Evolutionary conservation across 2,888 invertebrate species (phyloP).

Genomic region (Drosophila incognita): DNA sequence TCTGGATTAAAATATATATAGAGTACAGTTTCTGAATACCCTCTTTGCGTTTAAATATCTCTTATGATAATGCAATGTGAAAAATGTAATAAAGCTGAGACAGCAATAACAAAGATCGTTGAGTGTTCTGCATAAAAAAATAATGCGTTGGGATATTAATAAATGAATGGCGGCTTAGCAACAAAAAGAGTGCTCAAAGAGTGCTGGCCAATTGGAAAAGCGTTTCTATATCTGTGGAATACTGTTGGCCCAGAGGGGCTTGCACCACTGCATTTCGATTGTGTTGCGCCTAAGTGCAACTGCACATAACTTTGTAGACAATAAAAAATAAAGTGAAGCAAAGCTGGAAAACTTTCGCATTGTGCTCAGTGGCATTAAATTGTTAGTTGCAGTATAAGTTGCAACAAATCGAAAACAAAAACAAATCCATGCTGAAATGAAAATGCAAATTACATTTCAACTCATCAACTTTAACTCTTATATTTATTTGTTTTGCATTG

Average conservation of each 20-base stretch:
- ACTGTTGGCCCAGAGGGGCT: neutral
- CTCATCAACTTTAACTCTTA: conserved; percentile 29
- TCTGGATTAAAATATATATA: neutral
- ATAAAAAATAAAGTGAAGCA: conserved; percentile 5
- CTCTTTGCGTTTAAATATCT: neutral
- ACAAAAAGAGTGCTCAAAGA: conserved; percentile 9
- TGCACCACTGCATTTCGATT: neutral
- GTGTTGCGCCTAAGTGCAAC: conserved; percentile 19
- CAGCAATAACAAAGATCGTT: neutral
- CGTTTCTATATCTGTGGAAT: neutral
- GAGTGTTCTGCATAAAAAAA: neutral
- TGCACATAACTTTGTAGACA: conserved; percentile 12
- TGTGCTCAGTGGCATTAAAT: conserved; percentile 8
- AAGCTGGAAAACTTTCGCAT: conserved; percentile 8
- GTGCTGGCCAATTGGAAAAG: conserved; percentile 12
- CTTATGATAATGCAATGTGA: neutral
- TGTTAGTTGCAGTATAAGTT: neutral
- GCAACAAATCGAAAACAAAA: conserved; percentile 19
- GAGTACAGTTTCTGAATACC: neutral
- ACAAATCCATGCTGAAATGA: conserved; percentile 10
- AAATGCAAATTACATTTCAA: conserved; percentile 21
- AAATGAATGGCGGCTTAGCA: conserved; percentile 34
- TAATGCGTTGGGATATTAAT: neutral
- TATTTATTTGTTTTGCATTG: neutral
- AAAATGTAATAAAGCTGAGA: neutral